Base-by-base conservation (phyloP, 1,140 invertebrate species). In the Sarcophaga bullata region DNA sequence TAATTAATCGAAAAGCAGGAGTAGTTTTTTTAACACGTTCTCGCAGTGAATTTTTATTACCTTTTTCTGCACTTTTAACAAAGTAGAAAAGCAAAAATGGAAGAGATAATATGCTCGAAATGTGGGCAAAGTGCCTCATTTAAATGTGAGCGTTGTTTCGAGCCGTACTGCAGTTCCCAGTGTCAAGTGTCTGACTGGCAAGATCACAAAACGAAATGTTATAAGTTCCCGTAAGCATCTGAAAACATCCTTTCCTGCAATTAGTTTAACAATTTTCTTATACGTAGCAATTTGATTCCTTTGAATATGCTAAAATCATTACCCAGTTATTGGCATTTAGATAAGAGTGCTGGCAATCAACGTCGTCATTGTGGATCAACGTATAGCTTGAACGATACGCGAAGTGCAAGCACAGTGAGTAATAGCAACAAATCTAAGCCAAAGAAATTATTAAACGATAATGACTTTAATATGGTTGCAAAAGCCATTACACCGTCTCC, bases 171-270 rank as follows among this genome's bases (percentile, higher is more conserved):
- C 48, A 80, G 75, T 17, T 46, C 80, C 4, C 15, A 83, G 37
- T 83, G 82, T 15, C 82, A 83, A 68, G 17, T 72, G 54, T 47
- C 8, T 10, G 82, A 83, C 62, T 83, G 82, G 82, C 47, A 72
- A 11, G 73, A 73, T 9, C 82, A 83, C n/a, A 83, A 83, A 76
- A 17, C 50, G 7, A 49, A 37, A 52, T 83, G 82, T n/a, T 52
- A 50, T 13, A 52, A 68, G 19, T 81, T 83, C 13, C 82, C 82
- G 82, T 83, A 83, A 83, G 82, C 78, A 54, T 37, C n/a, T 62
- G 1, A 52, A 52, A 52, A 52, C 9, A 52, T 17, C 17, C 9
- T 25, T 19, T 68, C 25, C 25, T 19, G 0, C 1, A 19, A 62
- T 13, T 62, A n/a, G 1, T 8, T 17, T 17, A 37, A n/a, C 13